Evolutionary conservation across 2,113 vertebrate species (phyloP).

Genomic region (Kryptolebias marmoratus): DNA sequence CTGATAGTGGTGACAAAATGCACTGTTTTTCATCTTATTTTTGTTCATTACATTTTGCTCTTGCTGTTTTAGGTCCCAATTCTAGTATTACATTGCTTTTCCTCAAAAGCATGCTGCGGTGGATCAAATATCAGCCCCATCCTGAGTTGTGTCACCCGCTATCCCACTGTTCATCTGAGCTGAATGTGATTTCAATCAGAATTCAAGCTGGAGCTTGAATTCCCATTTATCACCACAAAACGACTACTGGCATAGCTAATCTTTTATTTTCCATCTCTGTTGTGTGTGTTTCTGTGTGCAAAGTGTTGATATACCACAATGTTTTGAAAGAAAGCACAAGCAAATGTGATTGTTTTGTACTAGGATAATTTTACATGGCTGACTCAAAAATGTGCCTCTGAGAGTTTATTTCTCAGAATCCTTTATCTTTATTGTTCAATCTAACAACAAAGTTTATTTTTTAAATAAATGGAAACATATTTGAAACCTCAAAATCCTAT

Average conservation of each 20-base stretch:
- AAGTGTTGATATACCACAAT: too few relatives aligned
- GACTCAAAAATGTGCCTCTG: background rate
- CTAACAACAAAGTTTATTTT: too few relatives aligned
- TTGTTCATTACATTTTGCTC: slow-evolving; percentile 14
- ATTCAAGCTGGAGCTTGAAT: slow-evolving; percentile 21
- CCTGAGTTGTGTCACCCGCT: slow-evolving; percentile 4
- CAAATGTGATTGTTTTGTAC: slow-evolving; percentile 29
- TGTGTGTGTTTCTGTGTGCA: slow-evolving; percentile 1
- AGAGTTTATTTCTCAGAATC: too few relatives aligned
- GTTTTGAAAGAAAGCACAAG: background rate
- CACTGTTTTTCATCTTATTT: background rate
- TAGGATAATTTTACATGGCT: slow-evolving; percentile 36
- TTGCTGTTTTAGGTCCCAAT: background rate
- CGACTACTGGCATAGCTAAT: slow-evolving; percentile 34
- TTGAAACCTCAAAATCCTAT: too few relatives aligned
- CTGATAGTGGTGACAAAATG: background rate
- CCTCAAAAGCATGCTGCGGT: slow-evolving; percentile 8
- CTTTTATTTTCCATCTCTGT: slow-evolving; percentile 15
- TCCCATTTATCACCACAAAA: slow-evolving; percentile 40
- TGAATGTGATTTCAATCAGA: slow-evolving; percentile 39
- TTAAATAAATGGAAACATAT: too few relatives aligned
- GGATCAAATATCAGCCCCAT: slow-evolving; percentile 16
- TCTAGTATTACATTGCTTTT: background rate
- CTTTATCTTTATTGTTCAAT: too few relatives aligned
- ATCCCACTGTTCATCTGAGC: slow-evolving; percentile 7